These are phyloP conservation scores for Panthera tigris DNA, from an alignment of 2,113 vertebrate species.

Conservation along the genomic window DNA sequence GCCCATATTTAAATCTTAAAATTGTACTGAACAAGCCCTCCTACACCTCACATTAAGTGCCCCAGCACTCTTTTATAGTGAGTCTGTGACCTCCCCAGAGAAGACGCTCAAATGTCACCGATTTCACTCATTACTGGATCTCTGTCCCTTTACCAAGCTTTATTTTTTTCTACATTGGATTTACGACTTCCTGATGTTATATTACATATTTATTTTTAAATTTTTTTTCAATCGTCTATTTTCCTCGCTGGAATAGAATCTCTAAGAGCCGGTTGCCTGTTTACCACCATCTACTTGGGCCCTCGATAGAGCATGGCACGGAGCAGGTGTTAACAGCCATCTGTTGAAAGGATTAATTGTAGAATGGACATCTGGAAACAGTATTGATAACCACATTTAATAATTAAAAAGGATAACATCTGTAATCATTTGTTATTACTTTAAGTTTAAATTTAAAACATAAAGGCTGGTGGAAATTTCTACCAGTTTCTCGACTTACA, in stretches of 20 bases:
- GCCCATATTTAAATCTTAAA: neutral
- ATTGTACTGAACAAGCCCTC: neutral
- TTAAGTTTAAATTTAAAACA: neutral
- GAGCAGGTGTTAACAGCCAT: neutral
- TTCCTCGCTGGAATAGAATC: neutral
- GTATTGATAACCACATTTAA: neutral
- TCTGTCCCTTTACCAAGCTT: neutral
- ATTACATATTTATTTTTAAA: neutral
- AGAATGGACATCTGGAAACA: neutral
- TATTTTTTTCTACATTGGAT: neutral
- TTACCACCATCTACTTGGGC: neutral
- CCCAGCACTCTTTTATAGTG: neutral
- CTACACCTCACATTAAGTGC: accelerated
- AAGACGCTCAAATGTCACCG: neutral
- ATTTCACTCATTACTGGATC: neutral
- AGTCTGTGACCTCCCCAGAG: neutral
- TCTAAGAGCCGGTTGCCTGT: neutral
- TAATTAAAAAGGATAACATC: neutral
- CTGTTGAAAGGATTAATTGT: neutral
- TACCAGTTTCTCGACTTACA: neutral
- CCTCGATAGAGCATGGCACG: accelerated
- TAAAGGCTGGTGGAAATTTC: neutral
- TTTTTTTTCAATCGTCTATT: neutral
- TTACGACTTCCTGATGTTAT: neutral
- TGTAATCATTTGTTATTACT: neutral